Base-by-base conservation (phyloP, 1,140 invertebrate species). In the Macrobrachium rosenbergii region DNA sequence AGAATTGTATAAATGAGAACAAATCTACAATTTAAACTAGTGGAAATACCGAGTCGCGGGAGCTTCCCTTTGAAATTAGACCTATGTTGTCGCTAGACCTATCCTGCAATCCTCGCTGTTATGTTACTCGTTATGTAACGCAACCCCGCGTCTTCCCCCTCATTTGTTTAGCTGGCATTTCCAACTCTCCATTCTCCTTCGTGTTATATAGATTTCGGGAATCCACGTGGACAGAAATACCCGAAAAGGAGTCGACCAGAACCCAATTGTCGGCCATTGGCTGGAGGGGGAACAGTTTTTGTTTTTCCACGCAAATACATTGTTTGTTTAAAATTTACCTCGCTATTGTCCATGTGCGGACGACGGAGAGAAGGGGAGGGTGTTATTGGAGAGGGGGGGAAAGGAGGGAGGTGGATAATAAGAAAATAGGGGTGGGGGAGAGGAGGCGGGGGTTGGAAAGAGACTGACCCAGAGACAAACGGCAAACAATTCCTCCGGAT, bases 281-380 rank as follows among this genome's bases (percentile, higher is more conserved):
- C 52, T 52, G 52, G 8, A 52, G 52, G 52, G 12, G 58, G 28
- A 45, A 16, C 21, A 19, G 77, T 80, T 80, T 86, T 86, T 86
- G 83, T 86, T 80, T 86, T 86, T 77, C 60, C n/a, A 77, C 67
- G 63, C 83, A 86, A 86, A 86, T 79, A 86, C 83, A 86, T 80
- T 86, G 83, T 86, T 86, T 86, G 83, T 80, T 86, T 80, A 86
- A 79, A 86, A 86, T 86, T 83, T 86, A 28, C 83, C 37, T 62
- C 67, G n/a, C 69, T 52, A 52, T 52, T 52, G 52, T 52, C 52
- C 52, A 52, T 52, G 52, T 52, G 52, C 52, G 52, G 73, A 11
- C 14, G 77, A 60, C 21, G 17, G 21, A 21, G 58, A 62, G 10
- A 28, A 58, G 59, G 45, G 58, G 77, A 58, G 14, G 77, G 17